These are phyloP conservation scores for Cynocephalus volans DNA, from an alignment of 2,113 vertebrate species.

Conservation along the genomic window DNA sequence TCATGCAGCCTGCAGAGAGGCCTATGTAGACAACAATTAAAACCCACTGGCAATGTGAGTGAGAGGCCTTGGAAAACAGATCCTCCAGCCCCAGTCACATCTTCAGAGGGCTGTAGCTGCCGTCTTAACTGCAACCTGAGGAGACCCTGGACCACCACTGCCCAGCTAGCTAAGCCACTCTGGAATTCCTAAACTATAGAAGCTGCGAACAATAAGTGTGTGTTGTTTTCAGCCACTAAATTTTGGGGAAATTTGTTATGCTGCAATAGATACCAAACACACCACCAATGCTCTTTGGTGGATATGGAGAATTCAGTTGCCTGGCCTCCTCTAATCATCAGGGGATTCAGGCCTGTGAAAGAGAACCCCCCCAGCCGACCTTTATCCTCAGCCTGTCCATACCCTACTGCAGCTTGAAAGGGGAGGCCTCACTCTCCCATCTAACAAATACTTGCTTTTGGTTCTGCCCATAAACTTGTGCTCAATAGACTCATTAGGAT, in stretches of 20 bases:
- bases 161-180: not conserved
- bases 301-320: not conserved
- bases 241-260: not conserved
- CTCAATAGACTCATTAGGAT: not conserved
- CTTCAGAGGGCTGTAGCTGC: not conserved
- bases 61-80: not conserved
- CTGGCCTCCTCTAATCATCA: not conserved
- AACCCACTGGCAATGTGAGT: not conserved
- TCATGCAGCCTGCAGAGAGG: too few species aligned
- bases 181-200: not conserved
- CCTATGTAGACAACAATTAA: not conserved
- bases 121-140: not conserved
- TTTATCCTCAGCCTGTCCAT: too few species aligned
- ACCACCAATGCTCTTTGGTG: not conserved
- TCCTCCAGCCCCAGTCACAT: not conserved
- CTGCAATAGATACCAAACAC: not conserved
- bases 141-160: not conserved
- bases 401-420: not conserved
- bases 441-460: not conserved
- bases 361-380: fast-evolving
- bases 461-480: not conserved
- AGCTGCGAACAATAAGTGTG: not conserved
- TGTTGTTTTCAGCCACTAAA: not conserved
- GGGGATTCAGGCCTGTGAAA: not conserved
- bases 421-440: not conserved